Conservation (phyloP, 2,888 invertebrate genomes). For the Punctoribates punctum region DNA sequence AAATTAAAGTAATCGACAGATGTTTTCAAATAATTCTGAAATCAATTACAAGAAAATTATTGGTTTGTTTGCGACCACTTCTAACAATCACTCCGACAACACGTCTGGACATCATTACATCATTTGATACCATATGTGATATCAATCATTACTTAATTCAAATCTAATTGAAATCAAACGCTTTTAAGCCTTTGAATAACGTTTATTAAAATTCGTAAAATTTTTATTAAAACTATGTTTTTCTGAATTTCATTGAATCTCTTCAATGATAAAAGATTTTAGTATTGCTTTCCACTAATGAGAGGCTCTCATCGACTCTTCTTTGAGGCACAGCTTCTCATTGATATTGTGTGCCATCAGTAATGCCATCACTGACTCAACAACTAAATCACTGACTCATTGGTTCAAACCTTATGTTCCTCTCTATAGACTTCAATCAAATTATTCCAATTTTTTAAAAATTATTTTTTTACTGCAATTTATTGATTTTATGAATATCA, state of each 20-base stretch:
- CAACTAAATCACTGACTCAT: too few relatives aligned
- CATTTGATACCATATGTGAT: constrained; percentile 33
- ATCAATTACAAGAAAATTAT: constrained; percentile 24
- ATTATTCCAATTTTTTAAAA: too few relatives aligned
- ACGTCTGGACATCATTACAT: constrained; percentile 41
- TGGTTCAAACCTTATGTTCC: too few relatives aligned
- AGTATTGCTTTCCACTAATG: not conserved
- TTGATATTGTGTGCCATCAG: too few relatives aligned
- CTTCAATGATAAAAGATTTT: constrained; percentile 14
- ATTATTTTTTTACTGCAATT: too few relatives aligned
- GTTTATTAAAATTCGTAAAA: not conserved
- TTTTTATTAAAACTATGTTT: not conserved
- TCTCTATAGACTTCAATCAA: too few relatives aligned
- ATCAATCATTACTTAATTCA: not conserved
- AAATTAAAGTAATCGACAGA: not conserved
- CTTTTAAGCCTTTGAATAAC: not conserved
- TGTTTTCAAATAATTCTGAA: not conserved
- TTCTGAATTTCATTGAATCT: not conserved
- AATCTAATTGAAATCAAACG: not conserved
- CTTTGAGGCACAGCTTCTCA: not conserved
- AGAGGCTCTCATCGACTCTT: constrained; percentile 4
- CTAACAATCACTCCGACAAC: constrained; percentile 42
- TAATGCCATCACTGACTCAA: too few relatives aligned
- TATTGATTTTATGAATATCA: too few relatives aligned
- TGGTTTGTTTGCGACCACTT: constrained; percentile 39